A percentile compares a stretch with the other conserved stretches of the same genome.
Conservation (phyloP, 2,888 invertebrate species). For the Drosophila buzzatii region DNA sequence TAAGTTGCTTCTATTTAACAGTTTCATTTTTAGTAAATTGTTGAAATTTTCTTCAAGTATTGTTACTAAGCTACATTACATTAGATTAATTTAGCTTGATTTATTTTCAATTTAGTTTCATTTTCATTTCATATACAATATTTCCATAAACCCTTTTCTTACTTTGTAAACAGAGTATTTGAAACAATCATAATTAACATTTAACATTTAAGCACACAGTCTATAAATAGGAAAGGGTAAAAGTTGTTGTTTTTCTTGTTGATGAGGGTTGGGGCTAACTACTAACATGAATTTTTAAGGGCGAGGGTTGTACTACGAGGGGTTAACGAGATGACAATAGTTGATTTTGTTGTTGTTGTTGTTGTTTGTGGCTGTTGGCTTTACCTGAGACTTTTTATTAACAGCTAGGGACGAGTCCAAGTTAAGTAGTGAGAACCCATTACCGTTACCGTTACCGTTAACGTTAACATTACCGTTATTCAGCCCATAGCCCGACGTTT, state of each 20-base stretch:
- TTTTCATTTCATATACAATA: too few relatives aligned
- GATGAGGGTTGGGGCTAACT: constrained; percentile 4
- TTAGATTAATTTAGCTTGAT: too few relatives aligned
- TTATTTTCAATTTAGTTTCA: too few relatives aligned
- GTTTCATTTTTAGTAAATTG: too few relatives aligned
- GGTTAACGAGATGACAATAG: constrained; percentile 9
- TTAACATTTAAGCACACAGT: constrained; percentile 3
- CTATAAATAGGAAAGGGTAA: not conserved
- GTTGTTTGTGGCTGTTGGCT: constrained; percentile 26
- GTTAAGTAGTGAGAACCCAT: constrained; percentile 83
- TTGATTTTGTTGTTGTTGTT: constrained; percentile 10
- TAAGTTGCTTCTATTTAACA: too few relatives aligned
- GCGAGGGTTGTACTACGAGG: not conserved
- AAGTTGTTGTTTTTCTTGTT: not conserved
- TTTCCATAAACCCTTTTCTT: not conserved
- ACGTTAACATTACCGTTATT: constrained; percentile 68
- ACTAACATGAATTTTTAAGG: constrained; percentile 11
- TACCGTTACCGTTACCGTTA: constrained; percentile 48
- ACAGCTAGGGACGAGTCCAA: constrained; percentile 84
- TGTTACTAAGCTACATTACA: too few relatives aligned
- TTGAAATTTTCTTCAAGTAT: too few relatives aligned
- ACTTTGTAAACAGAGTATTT: constrained; percentile 8
- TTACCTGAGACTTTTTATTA: constrained; percentile 85
- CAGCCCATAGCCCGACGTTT: constrained; percentile 83
- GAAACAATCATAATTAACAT: constrained; percentile 2